Percentiles rank a stretch among this genome's conserved stretches.
Conservation (phyloP, 2,113 vertebrate species). For the Micromys minutus region DNA sequence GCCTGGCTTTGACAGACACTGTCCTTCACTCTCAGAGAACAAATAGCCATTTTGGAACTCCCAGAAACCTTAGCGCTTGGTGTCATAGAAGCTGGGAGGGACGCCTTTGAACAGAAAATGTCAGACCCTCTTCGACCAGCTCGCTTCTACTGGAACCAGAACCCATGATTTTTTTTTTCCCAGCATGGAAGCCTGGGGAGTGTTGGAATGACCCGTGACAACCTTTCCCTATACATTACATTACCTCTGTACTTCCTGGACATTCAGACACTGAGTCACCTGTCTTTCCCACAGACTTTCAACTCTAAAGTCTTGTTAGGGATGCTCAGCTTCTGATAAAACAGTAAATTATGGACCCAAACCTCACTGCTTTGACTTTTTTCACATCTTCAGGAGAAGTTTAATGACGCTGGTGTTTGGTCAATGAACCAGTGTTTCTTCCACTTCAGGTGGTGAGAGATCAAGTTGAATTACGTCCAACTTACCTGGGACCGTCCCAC, state of each 20-base stretch:
- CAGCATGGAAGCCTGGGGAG: not conserved
- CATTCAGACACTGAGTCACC: not conserved
- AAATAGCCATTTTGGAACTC: not conserved
- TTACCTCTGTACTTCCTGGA: not conserved
- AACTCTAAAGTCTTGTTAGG: not conserved
- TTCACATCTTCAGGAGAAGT: not conserved
- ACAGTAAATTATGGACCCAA: not conserved
- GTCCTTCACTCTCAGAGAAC: not conserved
- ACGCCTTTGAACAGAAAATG: not conserved
- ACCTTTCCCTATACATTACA: not conserved
- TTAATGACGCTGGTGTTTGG: not conserved
- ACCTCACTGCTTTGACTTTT: not conserved
- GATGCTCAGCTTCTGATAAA: not conserved
- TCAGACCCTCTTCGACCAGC: not conserved
- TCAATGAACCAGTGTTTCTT: not conserved
- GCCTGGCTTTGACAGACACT: not conserved
- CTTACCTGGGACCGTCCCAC: not conserved
- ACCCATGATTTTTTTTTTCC: too few relatives aligned
- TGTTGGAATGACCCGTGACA: not conserved
- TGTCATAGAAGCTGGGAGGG: not conserved
- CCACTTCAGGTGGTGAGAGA: not conserved
- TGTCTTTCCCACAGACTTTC: not conserved
- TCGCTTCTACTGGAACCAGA: not conserved
- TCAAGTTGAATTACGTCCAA: not conserved
- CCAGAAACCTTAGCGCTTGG: not conserved